phyloP scores from a whole-genome alignment of 2,888 invertebrate species.

The Dyspetes luteomarginatus region DNA sequence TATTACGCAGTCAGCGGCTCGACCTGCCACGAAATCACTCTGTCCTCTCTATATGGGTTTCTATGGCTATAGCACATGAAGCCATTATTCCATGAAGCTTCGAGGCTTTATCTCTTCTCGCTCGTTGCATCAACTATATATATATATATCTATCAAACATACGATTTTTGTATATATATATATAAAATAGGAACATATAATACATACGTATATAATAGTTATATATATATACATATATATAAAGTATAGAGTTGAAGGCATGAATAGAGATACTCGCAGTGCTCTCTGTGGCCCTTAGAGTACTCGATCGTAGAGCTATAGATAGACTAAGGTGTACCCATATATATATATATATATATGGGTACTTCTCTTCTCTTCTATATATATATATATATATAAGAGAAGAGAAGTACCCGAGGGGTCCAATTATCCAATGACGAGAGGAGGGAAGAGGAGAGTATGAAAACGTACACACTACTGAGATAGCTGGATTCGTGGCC shows the following conservation, averaged over 20 bases:
- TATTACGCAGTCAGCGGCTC: slow-evolving; percentile 40
- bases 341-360: not conserved
- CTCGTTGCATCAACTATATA: slow-evolving; percentile 35
- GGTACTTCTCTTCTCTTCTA: too few relatives aligned
- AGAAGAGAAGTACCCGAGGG: slow-evolving; percentile 40
- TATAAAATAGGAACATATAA: not conserved
- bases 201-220: not conserved
- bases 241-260: slow-evolving; percentile 13
- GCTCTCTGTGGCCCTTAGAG: slow-evolving; percentile 8
- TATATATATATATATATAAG: too few relatives aligned
- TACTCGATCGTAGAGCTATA: slow-evolving; percentile 16
- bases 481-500: slow-evolving; percentile 69
- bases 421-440: slow-evolving; percentile 51
- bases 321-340: not conserved
- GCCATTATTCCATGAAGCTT: slow-evolving; percentile 72
- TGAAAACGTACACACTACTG: slow-evolving; percentile 74
- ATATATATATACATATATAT: not conserved
- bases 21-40: slow-evolving; percentile 55
- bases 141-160: not conserved
- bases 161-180: not conserved
- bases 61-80: slow-evolving; percentile 2
- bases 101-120: slow-evolving; percentile 58
- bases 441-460: slow-evolving; percentile 59
- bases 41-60: slow-evolving; percentile 11
- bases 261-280: slow-evolving; percentile 62